Evolutionary conservation across 2,797 vertebrate species (phyloP).

Genomic region (Momotus momota): DNA sequence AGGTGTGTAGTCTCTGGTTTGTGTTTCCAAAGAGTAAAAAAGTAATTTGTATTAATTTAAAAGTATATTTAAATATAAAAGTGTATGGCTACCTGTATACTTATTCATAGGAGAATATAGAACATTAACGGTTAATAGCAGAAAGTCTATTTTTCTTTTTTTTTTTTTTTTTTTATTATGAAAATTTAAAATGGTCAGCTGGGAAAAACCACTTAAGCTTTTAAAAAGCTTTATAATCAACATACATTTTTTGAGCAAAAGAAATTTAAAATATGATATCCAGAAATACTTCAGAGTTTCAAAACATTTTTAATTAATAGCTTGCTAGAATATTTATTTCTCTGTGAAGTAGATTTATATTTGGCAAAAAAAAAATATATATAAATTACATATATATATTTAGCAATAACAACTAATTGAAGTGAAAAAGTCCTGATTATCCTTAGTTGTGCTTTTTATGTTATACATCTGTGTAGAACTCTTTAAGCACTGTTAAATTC

Average conservation of each 20-base stretch:
- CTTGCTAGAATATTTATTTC: not conserved
- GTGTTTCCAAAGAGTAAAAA: not conserved
- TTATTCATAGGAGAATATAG: not conserved
- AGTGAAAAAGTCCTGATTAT: not conserved
- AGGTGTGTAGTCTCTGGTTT: not conserved
- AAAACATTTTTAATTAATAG: not conserved
- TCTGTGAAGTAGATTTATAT: not conserved
- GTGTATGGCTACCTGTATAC: rapidly evolving
- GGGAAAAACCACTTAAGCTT: not conserved
- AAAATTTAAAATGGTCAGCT: not conserved
- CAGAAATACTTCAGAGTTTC: not conserved
- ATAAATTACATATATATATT: not conserved
- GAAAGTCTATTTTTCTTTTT: not conserved
- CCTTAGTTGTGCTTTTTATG: not conserved
- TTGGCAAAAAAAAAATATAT: not conserved
- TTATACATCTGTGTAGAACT: not conserved
- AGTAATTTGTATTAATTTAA: not conserved
- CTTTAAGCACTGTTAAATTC: not conserved
- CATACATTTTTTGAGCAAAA: not conserved
- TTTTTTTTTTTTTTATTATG: not conserved
- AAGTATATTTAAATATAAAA: not conserved
- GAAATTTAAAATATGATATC: not conserved
- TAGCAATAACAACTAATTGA: not conserved
- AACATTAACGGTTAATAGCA: not conserved
- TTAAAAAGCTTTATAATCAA: not conserved